Evolutionary conservation across 2,888 invertebrate genomes (phyloP).

Genomic region (Chaetoderma sp.): DNA sequence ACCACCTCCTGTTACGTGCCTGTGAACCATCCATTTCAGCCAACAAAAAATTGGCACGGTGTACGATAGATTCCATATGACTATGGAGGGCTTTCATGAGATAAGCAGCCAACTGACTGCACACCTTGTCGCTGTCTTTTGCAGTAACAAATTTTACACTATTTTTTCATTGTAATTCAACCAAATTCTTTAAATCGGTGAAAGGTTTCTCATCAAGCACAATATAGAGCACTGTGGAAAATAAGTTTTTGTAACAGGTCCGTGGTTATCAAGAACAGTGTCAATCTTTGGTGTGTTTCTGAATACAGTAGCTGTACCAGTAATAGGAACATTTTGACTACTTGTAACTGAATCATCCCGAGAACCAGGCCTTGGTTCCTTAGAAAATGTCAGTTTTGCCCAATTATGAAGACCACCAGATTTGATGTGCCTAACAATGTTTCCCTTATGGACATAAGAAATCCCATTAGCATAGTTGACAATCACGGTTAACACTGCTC

Average conservation of each 20-base stretch:
- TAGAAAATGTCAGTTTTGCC: not conserved
- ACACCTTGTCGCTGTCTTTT: conserved; percentile 8
- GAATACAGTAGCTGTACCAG: not conserved
- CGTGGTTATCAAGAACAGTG: too few species aligned
- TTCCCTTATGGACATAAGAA: not conserved
- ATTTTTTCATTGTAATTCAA: conserved; percentile 3
- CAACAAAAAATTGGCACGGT: not conserved
- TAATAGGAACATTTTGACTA: not conserved
- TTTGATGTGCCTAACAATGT: not conserved
- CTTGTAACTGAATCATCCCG: too few species aligned
- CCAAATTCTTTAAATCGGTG: not conserved
- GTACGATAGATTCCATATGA: not conserved
- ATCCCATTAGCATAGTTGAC: not conserved
- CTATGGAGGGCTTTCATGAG: not conserved
- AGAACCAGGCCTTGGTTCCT: not conserved
- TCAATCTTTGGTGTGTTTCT: not conserved
- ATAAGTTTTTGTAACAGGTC: not conserved
- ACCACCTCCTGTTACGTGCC: conserved; percentile 6
- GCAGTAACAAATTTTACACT: conserved; percentile 4
- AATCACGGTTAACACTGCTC: not conserved
- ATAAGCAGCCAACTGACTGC: conserved; percentile 5
- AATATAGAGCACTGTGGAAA: not conserved
- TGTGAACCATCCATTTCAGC: conserved; percentile 11
- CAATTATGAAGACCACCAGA: not conserved
- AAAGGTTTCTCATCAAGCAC: not conserved